These are phyloP conservation scores for Brachyptera risi DNA, from an alignment of 2,888 invertebrate genomes.

Conservation along the genomic window DNA sequence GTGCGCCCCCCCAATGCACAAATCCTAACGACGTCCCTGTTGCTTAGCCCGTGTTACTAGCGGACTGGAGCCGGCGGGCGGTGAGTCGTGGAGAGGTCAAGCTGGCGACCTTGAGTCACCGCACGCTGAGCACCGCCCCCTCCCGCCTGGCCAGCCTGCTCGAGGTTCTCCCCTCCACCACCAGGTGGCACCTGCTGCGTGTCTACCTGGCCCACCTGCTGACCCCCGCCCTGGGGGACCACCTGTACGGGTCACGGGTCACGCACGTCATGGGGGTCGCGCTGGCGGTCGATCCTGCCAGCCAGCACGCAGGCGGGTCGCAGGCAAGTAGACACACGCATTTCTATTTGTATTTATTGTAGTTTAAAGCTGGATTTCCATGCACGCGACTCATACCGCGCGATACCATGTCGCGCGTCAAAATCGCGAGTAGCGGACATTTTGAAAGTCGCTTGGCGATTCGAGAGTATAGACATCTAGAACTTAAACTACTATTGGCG, in stretches of 20 bases:
- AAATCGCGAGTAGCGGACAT: no score
- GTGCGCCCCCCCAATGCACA: no score
- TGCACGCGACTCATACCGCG: no score
- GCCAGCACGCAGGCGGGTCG: no score
- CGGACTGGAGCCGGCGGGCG: slow-evolving; percentile 34
- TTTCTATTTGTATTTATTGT: no score
- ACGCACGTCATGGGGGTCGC: slow-evolving; percentile 40
- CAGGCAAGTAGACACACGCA: no score
- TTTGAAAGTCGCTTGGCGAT: no score
- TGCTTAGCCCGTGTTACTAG: slow-evolving; percentile 29
- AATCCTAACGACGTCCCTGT: no score
- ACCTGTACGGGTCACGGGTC: slow-evolving; percentile 41
- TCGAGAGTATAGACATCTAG: no score
- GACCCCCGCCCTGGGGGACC: slow-evolving; percentile 45
- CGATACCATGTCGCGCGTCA: no score
- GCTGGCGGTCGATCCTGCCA: slow-evolving; percentile 40
- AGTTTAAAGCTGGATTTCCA: no score
- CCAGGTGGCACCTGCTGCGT: slow-evolving; percentile 42
- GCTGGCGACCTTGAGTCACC: slow-evolving; percentile 37
- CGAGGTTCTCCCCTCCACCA: slow-evolving; percentile 40
- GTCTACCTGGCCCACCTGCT: slow-evolving; percentile 42
- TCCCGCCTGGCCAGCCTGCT: slow-evolving; percentile 40
- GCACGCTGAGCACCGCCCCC: slow-evolving; percentile 37
- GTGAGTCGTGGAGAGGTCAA: slow-evolving; percentile 34
- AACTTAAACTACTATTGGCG: no score